phyloP scores from a whole-genome alignment of 2,888 invertebrate species.

The Orthosia gracilis region DNA sequence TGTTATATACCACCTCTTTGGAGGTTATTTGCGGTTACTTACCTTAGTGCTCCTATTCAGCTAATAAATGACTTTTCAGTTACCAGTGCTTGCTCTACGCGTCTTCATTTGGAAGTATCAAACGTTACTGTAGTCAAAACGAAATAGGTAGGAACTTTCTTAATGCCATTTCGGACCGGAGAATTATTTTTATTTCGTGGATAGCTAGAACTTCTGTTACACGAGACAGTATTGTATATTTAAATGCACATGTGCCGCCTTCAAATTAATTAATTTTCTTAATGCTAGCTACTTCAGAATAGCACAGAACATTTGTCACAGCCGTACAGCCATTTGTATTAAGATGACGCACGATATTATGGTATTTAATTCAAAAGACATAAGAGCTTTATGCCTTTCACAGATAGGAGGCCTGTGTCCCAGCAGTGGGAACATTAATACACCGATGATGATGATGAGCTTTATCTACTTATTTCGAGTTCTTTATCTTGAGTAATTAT shows the following conservation, averaged over 20 bases:
- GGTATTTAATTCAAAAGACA: background rate
- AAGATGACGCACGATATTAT: background rate
- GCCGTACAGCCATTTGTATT: background rate
- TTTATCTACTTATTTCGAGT: background rate
- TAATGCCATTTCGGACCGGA: background rate
- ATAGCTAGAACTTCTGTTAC: background rate
- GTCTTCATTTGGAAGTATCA: background rate
- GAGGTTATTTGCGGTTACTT: background rate
- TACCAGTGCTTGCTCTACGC: background rate
- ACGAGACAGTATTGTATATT: conserved; percentile 19
- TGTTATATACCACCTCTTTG: background rate
- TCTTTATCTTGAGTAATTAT: too few species aligned
- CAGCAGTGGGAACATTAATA: too few species aligned
- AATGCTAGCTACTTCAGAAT: conserved; percentile 39
- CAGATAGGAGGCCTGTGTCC: too few species aligned
- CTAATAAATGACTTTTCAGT: background rate
- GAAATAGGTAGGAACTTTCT: background rate
- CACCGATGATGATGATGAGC: too few species aligned
- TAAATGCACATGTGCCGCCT: conserved; percentile 43
- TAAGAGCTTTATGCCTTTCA: background rate
- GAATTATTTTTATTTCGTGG: background rate
- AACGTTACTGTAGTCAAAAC: background rate
- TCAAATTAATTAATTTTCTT: conserved; percentile 46
- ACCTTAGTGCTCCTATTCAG: background rate
- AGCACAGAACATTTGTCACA: conserved; percentile 18